A percentile compares a stretch with the other conserved stretches of the same genome.
phyloP scores from a whole-genome alignment of 2,113 vertebrate species.

The human region GRCh38 chr17:49556501-49557000 shows the following conservation, averaged over 20 bases:
- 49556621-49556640: neutral
- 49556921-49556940: neutral
- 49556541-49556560: fast-evolving
- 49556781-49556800: neutral
- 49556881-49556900: neutral
- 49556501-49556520: conserved; percentile 66
- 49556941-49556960: neutral
- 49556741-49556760: neutral
- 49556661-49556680: neutral
- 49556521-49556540: neutral
- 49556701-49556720: neutral
- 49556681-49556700: neutral
- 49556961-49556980: fast-evolving
- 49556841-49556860: neutral
- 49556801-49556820: neutral
- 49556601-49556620: neutral
- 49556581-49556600: too few relatives aligned
- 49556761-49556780: too few relatives aligned
- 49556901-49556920: neutral
- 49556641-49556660: neutral
- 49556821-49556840: neutral
- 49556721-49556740: neutral
- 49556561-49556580: fast-evolving
- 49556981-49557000: neutral
- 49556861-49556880: too few relatives aligned